Conservation (phyloP, 2,888 invertebrate genomes). For the Panzeria rudis region DNA sequence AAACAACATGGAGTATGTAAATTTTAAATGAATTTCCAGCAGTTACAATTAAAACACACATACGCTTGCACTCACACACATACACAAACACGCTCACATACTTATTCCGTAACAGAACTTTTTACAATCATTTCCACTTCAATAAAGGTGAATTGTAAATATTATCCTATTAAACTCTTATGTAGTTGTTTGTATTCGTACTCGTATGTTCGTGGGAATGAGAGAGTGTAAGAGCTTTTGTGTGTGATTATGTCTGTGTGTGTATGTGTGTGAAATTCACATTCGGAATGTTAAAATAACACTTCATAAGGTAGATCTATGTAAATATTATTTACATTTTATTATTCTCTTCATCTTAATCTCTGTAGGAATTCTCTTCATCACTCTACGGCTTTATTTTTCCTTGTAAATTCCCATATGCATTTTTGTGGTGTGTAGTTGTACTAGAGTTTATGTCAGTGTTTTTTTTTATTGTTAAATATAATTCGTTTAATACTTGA, state of each 20-base stretch:
- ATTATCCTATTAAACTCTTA: slow-evolving; percentile 60
- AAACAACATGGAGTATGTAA: slow-evolving; percentile 33
- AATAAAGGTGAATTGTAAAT: slow-evolving; percentile 68
- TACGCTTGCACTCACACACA: neutral
- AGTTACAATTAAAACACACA: slow-evolving; percentile 52
- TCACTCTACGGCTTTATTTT: slow-evolving; percentile 7
- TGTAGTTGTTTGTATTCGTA: neutral
- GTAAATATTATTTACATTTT: slow-evolving; percentile 53
- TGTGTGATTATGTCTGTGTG: neutral
- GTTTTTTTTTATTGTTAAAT: slow-evolving; percentile 12
- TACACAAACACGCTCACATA: neutral
- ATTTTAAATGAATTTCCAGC: slow-evolving; percentile 66
- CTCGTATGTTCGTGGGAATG: too few relatives aligned
- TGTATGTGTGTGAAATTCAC: slow-evolving; percentile 4
- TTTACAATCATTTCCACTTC: slow-evolving; percentile 62
- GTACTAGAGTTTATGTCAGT: slow-evolving; percentile 12
- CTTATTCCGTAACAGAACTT: slow-evolving; percentile 6
- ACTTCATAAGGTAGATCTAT: slow-evolving; percentile 60
- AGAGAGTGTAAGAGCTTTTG: slow-evolving; percentile 5
- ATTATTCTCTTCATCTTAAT: slow-evolving; percentile 36
- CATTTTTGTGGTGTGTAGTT: slow-evolving; percentile 51
- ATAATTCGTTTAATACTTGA: slow-evolving; percentile 68
- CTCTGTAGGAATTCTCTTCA: neutral
- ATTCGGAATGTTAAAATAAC: slow-evolving; percentile 41
- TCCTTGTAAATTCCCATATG: slow-evolving; percentile 30